These are phyloP conservation scores for Phengaris arion DNA, from an alignment of 2,888 invertebrate species.

Conservation along the genomic window DNA sequence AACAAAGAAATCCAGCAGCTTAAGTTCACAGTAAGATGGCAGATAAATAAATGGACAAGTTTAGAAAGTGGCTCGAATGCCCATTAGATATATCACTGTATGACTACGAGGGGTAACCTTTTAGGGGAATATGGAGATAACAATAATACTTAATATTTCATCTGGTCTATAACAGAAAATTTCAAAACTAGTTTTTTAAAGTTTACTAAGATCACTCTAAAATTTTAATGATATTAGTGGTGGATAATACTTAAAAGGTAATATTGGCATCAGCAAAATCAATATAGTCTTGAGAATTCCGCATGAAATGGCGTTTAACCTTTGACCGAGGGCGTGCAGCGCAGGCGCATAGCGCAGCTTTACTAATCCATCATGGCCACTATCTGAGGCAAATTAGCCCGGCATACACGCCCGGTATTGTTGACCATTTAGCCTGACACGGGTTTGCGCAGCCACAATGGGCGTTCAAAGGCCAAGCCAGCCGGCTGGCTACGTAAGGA, in stretches of 20 bases:
- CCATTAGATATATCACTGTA: slow-evolving; percentile 8
- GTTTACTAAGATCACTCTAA: background rate
- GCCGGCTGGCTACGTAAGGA: slow-evolving; percentile 44
- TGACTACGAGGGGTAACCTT: slow-evolving; percentile 8
- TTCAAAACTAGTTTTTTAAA: background rate
- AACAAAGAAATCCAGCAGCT: slow-evolving; percentile 42
- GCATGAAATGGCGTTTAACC: slow-evolving; percentile 76
- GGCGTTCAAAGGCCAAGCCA: slow-evolving; percentile 41
- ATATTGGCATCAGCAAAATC: slow-evolving; percentile 59
- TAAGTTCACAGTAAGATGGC: background rate
- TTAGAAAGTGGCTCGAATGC: slow-evolving; percentile 5
- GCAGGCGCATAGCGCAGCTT: slow-evolving; percentile 64
- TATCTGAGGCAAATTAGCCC: slow-evolving; percentile 71
- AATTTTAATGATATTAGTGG: background rate
- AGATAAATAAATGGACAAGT: slow-evolving; percentile 12
- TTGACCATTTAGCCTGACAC: slow-evolving; percentile 46
- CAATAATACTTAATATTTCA: background rate
- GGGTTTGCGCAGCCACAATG: slow-evolving; percentile 13
- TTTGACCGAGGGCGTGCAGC: slow-evolving; percentile 62
- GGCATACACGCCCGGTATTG: slow-evolving; percentile 58
- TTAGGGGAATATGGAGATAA: background rate
- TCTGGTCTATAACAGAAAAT: background rate
- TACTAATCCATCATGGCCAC: slow-evolving; percentile 68
- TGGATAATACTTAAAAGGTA: background rate
- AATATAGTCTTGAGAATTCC: slow-evolving; percentile 69